Percentiles rank a stretch among this genome's conserved stretches.
Evolutionary conservation across 2,797 vertebrate species (phyloP).

Genomic region (Aldrovandia affinis): DNA sequence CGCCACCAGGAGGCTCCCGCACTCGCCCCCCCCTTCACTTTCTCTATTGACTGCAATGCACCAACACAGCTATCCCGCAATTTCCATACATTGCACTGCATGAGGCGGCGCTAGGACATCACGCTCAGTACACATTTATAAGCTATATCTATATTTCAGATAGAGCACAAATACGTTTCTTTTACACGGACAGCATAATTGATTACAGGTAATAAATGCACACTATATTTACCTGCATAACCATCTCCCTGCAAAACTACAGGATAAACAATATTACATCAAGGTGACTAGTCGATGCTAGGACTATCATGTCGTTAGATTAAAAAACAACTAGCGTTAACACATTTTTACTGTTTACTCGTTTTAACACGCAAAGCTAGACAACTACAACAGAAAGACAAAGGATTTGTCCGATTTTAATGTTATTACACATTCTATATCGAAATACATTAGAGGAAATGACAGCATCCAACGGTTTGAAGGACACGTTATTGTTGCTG

Average conservation of each 20-base stretch:
- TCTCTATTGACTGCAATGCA: slow-evolving; percentile 76
- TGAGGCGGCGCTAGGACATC: not conserved
- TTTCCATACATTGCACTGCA: not conserved
- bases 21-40: slow-evolving; percentile 41
- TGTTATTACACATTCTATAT: slow-evolving; percentile 56
- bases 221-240: slow-evolving; percentile 30
- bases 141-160: not conserved
- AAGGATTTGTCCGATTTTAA: not conserved
- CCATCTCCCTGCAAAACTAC: not conserved
- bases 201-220: slow-evolving; percentile 49
- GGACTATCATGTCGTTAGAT: not conserved
- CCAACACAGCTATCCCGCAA: slow-evolving; percentile 56
- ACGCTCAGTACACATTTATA: not conserved
- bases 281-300: slow-evolving; percentile 39
- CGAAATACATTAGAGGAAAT: slow-evolving; percentile 38
- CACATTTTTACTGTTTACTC: too few relatives aligned
- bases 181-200: not conserved
- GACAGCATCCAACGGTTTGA: not conserved
- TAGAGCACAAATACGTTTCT: slow-evolving; percentile 31
- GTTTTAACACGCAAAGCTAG: not conserved
- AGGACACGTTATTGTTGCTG: slow-evolving; percentile 9
- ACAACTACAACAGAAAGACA: not conserved
- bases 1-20: slow-evolving; percentile 36
- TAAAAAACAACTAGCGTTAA: not conserved
- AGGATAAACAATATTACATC: not conserved